phyloP scores from a whole-genome alignment of 2,797 vertebrate species.

The Tinamus major region DNA sequence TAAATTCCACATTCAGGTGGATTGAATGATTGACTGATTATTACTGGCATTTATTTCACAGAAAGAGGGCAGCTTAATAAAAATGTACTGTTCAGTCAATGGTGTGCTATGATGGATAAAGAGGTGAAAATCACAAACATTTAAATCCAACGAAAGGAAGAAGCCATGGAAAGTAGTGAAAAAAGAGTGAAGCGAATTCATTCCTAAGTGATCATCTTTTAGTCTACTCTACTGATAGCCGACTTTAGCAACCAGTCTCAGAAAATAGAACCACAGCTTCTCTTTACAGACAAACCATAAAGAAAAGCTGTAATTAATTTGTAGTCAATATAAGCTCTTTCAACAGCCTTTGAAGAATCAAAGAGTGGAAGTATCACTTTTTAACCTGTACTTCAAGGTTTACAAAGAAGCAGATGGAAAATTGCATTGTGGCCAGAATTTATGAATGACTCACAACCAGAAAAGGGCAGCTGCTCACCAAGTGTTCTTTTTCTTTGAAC shows the following conservation, averaged over 20 bases:
- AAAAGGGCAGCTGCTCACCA: not conserved
- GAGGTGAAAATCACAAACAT: slow-evolving; percentile 72
- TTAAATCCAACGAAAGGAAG: slow-evolving; percentile 64
- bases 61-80: slow-evolving; percentile 64
- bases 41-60: slow-evolving; percentile 72
- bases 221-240: not conserved
- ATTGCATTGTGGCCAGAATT: not conserved
- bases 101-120: slow-evolving; percentile 58
- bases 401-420: not conserved
- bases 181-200: slow-evolving; percentile 39
- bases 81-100: slow-evolving; percentile 69
- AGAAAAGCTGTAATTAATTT: not conserved
- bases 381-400: not conserved
- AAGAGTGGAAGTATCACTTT: not conserved
- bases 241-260: not conserved
- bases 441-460: not conserved
- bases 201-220: not conserved
- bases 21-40: slow-evolving; percentile 75
- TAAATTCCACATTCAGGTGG: slow-evolving; percentile 71
- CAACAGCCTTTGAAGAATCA: not conserved
- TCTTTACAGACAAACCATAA: not conserved
- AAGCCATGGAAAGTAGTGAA: slow-evolving; percentile 47
- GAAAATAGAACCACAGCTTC: slow-evolving; percentile 21
- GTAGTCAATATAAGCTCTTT: not conserved
- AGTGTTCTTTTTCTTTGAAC: not conserved